Evolutionary conservation across 2,888 invertebrate species (phyloP), one percentile per base, ranked within the genome.

Genomic region (Luperina nickerlii): DNA sequence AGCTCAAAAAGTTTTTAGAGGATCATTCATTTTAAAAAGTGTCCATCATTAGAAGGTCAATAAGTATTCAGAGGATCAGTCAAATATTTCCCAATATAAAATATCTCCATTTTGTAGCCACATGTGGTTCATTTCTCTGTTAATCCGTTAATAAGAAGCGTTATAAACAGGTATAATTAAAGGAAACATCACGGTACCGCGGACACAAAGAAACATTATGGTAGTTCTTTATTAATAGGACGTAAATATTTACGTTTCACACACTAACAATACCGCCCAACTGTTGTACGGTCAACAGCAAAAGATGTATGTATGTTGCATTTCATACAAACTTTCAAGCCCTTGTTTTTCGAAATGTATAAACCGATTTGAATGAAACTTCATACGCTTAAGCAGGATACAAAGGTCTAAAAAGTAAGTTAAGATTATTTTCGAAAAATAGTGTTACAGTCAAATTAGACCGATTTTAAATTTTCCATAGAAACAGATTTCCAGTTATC

Each of bases 191-290:
- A 27, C 54, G 62, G n/a, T 51, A 13, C 68, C 51, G 66, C 57
- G 54, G 51, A 68, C n/a, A 24, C 13, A 48, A 79, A 83, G 86
- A 80, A 77, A 85, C 86, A 85, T 70, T 79, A 82, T 60, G 65
- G 60, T 24, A 57, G 78, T 74, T 75, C 70, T 78, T 54, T 87
- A 87, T 79, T 88, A 88, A 87, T 88, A 88, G 89, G 83, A 87
- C n/a, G 78, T 85, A 87, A 89, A 87, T 84, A 75, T 89, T 88
- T 89, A 84, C 66, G 76, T 72, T 79, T 79, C 68, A 57, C 66
- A 65, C 74, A 76, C 74, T 83, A 85, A 82, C 82, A 78, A 82
- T 82, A 86, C 79, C 85, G 27, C 51, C 60, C 81, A 87, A 76
- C 83, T 82, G 84, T 7, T 60, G 83, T 89, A 89, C 83, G 57